These are phyloP conservation scores for Rhipidura dahli DNA, from an alignment of 2,113 vertebrate genomes.

Conservation along the genomic window DNA sequence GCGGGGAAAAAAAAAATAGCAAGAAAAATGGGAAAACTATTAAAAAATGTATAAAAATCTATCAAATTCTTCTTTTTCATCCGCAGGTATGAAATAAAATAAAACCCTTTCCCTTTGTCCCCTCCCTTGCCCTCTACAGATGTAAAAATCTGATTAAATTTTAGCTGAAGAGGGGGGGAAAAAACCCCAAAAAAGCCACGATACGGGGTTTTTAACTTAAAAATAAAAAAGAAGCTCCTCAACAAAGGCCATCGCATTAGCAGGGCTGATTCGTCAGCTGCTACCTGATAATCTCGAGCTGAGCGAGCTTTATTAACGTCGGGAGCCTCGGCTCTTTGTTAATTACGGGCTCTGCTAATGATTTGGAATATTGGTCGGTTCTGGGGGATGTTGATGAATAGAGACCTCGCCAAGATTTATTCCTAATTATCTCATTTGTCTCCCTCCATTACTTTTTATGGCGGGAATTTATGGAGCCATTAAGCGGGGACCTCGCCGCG, in stretches of 20 bases:
- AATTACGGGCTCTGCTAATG: conserved; percentile 95
- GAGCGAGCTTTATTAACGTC: conserved; percentile 91
- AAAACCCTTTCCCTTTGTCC: conserved; percentile 34
- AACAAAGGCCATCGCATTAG: conserved; percentile 92
- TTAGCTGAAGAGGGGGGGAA: not conserved
- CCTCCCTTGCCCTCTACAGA: conserved; percentile 42
- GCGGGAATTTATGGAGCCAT: conserved; percentile 99
- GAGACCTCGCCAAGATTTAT: conserved; percentile 97
- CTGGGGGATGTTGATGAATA: conserved; percentile 95
- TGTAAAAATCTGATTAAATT: conserved; percentile 66
- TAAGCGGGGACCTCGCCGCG: conserved; percentile 71
- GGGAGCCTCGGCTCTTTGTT: conserved; percentile 92
- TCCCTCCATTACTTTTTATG: conserved; percentile 99
- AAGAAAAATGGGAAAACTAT: not conserved
- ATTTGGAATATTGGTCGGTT: conserved; percentile 96
- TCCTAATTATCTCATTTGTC: conserved; percentile 99
- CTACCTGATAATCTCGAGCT: conserved; percentile 89
- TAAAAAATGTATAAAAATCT: too few species aligned
- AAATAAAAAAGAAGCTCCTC: conserved; percentile 68
- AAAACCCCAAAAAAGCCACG: not conserved
- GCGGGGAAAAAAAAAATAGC: not conserved
- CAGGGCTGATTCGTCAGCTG: conserved; percentile 87
- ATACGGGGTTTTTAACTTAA: conserved; percentile 82
- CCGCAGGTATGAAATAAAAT: not conserved
- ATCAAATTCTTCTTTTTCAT: not conserved